phyloP scores from a whole-genome alignment of 2,797 vertebrate species.

The Malurus leucopterus region DNA sequence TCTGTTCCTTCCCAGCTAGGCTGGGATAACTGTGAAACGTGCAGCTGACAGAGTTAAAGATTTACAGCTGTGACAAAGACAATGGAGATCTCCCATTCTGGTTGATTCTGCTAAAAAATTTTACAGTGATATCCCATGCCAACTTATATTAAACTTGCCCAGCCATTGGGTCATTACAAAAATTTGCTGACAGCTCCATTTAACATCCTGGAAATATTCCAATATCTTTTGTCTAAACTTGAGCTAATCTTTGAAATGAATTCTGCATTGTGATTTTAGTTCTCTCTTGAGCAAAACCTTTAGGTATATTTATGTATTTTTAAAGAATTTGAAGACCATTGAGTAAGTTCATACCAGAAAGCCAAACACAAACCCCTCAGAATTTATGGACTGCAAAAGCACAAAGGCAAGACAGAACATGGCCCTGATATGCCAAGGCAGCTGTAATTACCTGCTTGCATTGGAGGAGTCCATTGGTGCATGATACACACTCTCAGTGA shows the following conservation, averaged over 20 bases:
- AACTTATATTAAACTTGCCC: background rate
- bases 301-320: background rate
- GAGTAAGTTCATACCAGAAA: background rate
- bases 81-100: background rate
- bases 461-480: conserved; percentile 79
- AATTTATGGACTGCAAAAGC: background rate
- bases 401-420: background rate
- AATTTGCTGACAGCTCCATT: background rate
- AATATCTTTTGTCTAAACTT: background rate
- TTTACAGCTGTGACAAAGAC: conserved; percentile 11
- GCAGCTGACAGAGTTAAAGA: conserved; percentile 7
- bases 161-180: background rate
- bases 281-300: background rate
- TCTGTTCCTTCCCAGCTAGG: background rate
- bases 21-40: background rate
- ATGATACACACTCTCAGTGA: conserved; percentile 82
- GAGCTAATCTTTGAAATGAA: background rate
- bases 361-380: background rate
- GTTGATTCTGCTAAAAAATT: background rate
- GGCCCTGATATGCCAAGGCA: background rate
- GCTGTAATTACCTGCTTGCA: conserved; percentile 47
- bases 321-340: background rate
- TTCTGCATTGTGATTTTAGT: background rate
- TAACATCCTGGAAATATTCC: background rate
- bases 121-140: background rate